These are phyloP conservation scores for Trissolcus brochymenae DNA, from an alignment of 2,888 invertebrate genomes.

Conservation along the genomic window DNA sequence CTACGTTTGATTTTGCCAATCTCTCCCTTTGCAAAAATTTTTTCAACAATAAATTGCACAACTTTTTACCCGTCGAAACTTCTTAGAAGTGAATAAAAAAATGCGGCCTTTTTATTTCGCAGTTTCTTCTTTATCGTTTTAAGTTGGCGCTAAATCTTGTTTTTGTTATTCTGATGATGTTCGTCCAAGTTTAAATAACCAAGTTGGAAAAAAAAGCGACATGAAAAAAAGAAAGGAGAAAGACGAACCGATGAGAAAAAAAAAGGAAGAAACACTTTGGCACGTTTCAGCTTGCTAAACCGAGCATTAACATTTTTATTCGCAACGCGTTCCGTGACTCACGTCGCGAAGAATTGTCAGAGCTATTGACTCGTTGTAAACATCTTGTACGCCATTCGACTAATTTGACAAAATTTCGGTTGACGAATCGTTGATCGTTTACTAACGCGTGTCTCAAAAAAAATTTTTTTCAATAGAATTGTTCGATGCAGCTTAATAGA, in stretches of 20 bases:
- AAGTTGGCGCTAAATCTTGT: too few species aligned
- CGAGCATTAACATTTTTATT: constrained; percentile 15
- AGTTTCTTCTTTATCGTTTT: too few species aligned
- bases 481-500: neutral
- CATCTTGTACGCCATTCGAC: constrained; percentile 7
- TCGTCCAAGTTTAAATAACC: neutral
- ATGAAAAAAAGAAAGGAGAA: too few species aligned
- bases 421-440: neutral
- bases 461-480: too few species aligned
- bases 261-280: neutral
- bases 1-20: too few species aligned
- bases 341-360: constrained; percentile 5
- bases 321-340: constrained; percentile 13
- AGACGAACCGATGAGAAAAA: neutral
- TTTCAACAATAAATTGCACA: too few species aligned
- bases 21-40: too few species aligned
- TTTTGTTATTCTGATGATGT: too few species aligned
- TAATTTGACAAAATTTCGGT: neutral
- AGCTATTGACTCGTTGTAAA: constrained; percentile 15
- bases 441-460: too few species aligned
- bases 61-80: too few species aligned
- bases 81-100: too few species aligned
- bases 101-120: too few species aligned
- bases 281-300: constrained; percentile 4
- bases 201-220: neutral